Base-by-base conservation (phyloP, 1,140 invertebrate genomes). In the Pristionchus pacificus region DNA sequence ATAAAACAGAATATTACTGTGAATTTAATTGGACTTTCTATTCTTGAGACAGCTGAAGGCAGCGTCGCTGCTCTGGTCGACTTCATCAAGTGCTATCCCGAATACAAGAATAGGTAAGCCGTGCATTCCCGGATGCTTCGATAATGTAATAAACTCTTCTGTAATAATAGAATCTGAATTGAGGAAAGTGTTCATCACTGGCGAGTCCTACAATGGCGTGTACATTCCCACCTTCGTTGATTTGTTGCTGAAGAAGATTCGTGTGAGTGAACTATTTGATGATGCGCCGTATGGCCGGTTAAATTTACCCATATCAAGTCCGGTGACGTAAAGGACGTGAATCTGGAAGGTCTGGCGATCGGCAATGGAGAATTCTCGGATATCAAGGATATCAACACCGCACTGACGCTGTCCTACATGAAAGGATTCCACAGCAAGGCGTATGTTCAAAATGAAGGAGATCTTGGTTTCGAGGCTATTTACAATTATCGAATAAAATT, bases 71-170 rank as follows among this genome's bases (percentile, higher is more conserved):
- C 87, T 29, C 57, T 88, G 33, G 79, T 85, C 69, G 65, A 84
- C 65, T 87, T 87, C 79, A 86, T 87, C 73, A 57, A 68, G 28
- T 85, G 87, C 74, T 88, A 86, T 77, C 86, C 87, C n/a, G 83
- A 87, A 75, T 88, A 84, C 71, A 74, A 77, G 25, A 75, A 76
- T 1, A 85, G n/a, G n/a, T n/a, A n/a, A n/a, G n/a, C n/a, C n/a
- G n/a, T n/a, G n/a, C n/a, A n/a, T n/a, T n/a, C n/a, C n/a, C n/a
- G n/a, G n/a, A n/a, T n/a, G n/a, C n/a, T n/a, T n/a, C n/a, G n/a
- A n/a, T n/a, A n/a, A n/a, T n/a, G n/a, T n/a, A n/a, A n/a, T n/a
- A n/a, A n/a, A n/a, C n/a, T n/a, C n/a, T n/a, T n/a, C n/a, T n/a
- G n/a, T n/a, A n/a, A n/a, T n/a, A n/a, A n/a, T n/a, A n/a, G n/a